These are phyloP conservation scores for Allobates femoralis DNA, from an alignment of 2,797 vertebrate genomes.

Conservation along the genomic window DNA sequence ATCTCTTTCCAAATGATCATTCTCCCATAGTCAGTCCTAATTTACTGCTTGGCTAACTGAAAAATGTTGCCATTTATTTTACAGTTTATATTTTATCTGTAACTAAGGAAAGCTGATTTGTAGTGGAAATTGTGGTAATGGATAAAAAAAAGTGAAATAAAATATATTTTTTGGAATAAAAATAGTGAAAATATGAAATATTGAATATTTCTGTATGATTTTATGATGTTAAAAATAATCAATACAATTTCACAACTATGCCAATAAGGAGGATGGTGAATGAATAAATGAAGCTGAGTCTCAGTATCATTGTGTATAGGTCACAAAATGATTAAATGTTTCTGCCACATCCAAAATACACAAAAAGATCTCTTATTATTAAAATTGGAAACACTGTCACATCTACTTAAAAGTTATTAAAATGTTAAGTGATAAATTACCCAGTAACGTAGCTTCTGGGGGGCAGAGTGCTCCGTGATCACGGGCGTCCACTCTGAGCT, in stretches of 20 bases:
- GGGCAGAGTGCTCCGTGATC: too few relatives aligned
- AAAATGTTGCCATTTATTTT: not conserved
- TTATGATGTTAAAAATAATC: not conserved
- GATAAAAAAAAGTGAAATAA: not conserved
- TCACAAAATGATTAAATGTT: too few relatives aligned
- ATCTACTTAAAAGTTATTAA: too few relatives aligned
- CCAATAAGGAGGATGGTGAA: too few relatives aligned
- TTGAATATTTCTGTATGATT: not conserved
- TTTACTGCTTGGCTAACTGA: slow-evolving; percentile 38
- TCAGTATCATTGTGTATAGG: too few relatives aligned
- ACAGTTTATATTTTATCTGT: not conserved
- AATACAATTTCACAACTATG: not conserved
- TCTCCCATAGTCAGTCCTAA: slow-evolving; percentile 21
- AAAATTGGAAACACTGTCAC: too few relatives aligned
- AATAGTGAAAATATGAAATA: not conserved
- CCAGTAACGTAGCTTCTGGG: too few relatives aligned
- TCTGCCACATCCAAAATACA: too few relatives aligned
- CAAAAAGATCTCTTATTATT: too few relatives aligned
- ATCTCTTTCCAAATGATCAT: slow-evolving; percentile 32
- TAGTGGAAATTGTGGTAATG: not conserved
- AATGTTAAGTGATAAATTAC: too few relatives aligned
- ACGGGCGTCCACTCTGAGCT: too few relatives aligned
- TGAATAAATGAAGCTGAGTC: too few relatives aligned
- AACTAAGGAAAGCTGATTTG: not conserved
- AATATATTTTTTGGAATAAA: not conserved